These are phyloP conservation scores for Urocolius indicus DNA, from an alignment of 2,113 vertebrate genomes.

Conservation along the genomic window DNA sequence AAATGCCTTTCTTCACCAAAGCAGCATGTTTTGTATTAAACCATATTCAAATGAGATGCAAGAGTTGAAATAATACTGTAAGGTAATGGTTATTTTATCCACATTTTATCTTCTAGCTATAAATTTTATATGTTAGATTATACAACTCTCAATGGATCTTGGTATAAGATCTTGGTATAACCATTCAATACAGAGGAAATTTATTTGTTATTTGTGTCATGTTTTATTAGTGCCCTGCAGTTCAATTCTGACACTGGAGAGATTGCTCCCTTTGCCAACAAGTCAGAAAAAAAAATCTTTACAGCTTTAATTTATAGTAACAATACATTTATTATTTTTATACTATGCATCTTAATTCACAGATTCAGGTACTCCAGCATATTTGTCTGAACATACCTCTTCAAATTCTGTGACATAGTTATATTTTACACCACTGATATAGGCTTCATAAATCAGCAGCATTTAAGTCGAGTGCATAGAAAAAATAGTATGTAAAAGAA, in stretches of 20 bases:
- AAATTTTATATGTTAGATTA: conserved; percentile 33
- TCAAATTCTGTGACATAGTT: conserved; percentile 20
- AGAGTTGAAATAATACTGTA: conserved; percentile 48
- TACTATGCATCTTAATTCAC: conserved; percentile 10
- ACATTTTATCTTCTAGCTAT: conserved; percentile 44
- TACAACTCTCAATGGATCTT: conserved; percentile 53
- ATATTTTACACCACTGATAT: conserved; percentile 29
- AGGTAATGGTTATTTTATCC: conserved; percentile 58
- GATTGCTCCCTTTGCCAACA: background rate
- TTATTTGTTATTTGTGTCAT: conserved; percentile 66
- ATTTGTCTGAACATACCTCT: conserved; percentile 35
- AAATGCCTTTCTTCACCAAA: conserved; percentile 23
- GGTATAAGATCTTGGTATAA: conserved; percentile 51
- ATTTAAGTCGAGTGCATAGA: conserved; percentile 14
- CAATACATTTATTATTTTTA: conserved; percentile 59
- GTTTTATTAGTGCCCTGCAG: conserved; percentile 65
- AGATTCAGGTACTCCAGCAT: background rate
- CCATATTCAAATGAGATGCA: conserved; percentile 43
- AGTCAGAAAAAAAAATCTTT: conserved; percentile 42
- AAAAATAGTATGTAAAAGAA: conserved; percentile 34
- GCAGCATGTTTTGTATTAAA: conserved; percentile 19
- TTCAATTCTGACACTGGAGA: conserved; percentile 41
- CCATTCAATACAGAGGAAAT: conserved; percentile 50
- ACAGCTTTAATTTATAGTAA: conserved; percentile 52
- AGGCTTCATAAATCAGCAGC: conserved; percentile 47